Conservation (phyloP, 2,888 invertebrate genomes). For the Ernsta delagoae region DNA sequence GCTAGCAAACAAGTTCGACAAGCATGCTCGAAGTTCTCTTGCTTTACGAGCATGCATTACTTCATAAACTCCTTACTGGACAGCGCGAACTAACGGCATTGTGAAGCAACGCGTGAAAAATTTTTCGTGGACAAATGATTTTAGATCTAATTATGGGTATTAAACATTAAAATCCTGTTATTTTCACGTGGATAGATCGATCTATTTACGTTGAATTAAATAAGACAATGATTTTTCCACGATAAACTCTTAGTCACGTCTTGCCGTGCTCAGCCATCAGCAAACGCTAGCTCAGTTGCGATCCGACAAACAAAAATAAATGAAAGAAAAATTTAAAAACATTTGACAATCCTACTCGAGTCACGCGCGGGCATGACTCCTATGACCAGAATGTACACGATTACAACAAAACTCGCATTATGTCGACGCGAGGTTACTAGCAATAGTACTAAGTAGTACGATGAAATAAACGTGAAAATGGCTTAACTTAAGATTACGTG, state of each 20-base stretch:
- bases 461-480: slow-evolving; percentile 65
- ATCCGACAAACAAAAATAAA: slow-evolving; percentile 47
- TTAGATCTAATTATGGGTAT: neutral
- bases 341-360: slow-evolving; percentile 61
- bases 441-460: slow-evolving; percentile 56
- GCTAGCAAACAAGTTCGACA: neutral
- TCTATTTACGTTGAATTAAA: neutral
- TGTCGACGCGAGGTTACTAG: slow-evolving; percentile 60
- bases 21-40: neutral
- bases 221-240: neutral
- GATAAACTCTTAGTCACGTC: neutral
- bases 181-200: neutral
- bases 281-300: neutral
- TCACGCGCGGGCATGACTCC: slow-evolving; percentile 60
- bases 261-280: neutral
- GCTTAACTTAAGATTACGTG: slow-evolving; percentile 70
- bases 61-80: neutral
- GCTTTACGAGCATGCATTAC: neutral
- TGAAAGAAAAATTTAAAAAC: slow-evolving; percentile 51
- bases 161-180: too few species aligned
- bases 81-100: neutral
- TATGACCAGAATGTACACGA: slow-evolving; percentile 84
- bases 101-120: neutral
- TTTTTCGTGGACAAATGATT: neutral
- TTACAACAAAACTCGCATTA: slow-evolving; percentile 64